Evolutionary conservation across 2,888 invertebrate species (phyloP), one percentile per base, ranked within the genome.

Genomic region (Brachycybe producta): DNA sequence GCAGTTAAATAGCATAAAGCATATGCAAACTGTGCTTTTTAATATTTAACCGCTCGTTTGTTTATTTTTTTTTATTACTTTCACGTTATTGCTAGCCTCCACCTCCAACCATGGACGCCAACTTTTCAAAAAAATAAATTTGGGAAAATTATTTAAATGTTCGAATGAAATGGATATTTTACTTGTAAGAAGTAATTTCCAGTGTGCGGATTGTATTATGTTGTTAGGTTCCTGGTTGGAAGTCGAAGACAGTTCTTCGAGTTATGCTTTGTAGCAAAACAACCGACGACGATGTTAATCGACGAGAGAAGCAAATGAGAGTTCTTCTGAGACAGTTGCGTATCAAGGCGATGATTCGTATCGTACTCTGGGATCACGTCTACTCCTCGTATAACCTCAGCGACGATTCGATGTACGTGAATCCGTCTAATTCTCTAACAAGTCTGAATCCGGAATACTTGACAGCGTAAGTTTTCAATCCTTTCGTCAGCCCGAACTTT

Each of bases 331-430:
- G 84, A 57, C 73, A 84, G 64, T 70, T 97, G 17, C 72, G 97
- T 55, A 97, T 97, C 56, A 79, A 79, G 49, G 94, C 92, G 0
- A 78, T 83, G 35, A 83, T 88, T 43, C 65, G 69, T 34, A 66
- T 71, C 19, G 70, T 73, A 4, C 66, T 70, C 2, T 73, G 72
- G 71, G 72, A 74, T 54, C 66, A 69, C 55, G 67, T 71, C 3
- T 64, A 55, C 15, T 49, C 49, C 28, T 47, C 57, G n/a, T 51
- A 53, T 24, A 42, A 39, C 28, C 24, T 26, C 38, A 39, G 7
- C 21, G 46, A 42, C 2, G 26, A 42, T 4, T 17, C 24, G 7
- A n/a, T n/a, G n/a, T n/a, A n/a, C n/a, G n/a, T n/a, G n/a, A n/a
- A n/a, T n/a, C n/a, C n/a, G n/a, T n/a, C n/a, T n/a, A n/a, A n/a